These are phyloP conservation scores for Ceratosolen fusciceps DNA, from an alignment of 1,140 invertebrate species.

Conservation along the genomic window DNA sequence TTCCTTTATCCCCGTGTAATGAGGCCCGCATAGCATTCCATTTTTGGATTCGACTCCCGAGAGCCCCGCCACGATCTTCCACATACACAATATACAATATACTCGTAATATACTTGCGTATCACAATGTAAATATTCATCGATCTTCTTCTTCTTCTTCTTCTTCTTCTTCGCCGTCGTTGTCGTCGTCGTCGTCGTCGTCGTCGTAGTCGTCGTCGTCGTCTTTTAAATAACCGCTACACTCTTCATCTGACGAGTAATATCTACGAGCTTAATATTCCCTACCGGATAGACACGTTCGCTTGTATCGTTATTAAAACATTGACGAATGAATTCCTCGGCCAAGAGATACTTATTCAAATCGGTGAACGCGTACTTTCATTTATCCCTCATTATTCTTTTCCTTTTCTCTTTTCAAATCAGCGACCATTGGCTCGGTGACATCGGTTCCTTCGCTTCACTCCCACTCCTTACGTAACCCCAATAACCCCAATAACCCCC, in stretches of 20 bases:
- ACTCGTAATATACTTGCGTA: background rate
- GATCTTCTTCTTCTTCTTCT: too few species aligned
- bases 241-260: background rate
- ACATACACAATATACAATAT: too few species aligned
- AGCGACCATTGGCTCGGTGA: background rate
- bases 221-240: background rate
- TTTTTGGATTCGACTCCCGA: background rate
- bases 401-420: background rate
- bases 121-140: slow-evolving; percentile 9
- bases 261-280: background rate
- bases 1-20: background rate
- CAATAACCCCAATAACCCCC: too few species aligned
- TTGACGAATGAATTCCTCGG: background rate
- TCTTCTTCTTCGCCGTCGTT: too few species aligned
- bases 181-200: too few species aligned
- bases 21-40: background rate
- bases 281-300: background rate
- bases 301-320: background rate
- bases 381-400: background rate
- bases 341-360: background rate
- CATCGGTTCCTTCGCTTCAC: too few species aligned
- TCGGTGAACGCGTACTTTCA: background rate
- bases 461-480: too few species aligned
- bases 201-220: too few species aligned
- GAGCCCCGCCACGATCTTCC: background rate